These are phyloP conservation scores for Canis aureus DNA, from an alignment of 2,113 vertebrate species.

Conservation along the genomic window DNA sequence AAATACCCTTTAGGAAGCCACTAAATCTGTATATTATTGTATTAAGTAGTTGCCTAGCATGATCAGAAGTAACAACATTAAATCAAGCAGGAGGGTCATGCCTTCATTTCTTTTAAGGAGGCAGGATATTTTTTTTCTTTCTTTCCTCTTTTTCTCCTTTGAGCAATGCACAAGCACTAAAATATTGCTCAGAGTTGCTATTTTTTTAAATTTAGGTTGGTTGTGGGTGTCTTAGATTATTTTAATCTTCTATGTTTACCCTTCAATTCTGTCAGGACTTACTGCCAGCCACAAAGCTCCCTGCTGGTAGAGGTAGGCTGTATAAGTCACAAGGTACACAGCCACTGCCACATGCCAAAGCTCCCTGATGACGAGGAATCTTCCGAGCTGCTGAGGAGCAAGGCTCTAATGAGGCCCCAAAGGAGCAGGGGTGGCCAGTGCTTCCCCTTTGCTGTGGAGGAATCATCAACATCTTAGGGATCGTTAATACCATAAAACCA, in stretches of 20 bases:
- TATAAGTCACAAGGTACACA: conserved; percentile 65
- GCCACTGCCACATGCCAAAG: conserved; percentile 29
- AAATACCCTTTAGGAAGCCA: not conserved
- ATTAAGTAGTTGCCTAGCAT: not conserved
- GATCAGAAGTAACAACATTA: not conserved
- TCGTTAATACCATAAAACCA: conserved; percentile 20
- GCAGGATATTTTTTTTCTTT: not conserved
- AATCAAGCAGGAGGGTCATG: not conserved
- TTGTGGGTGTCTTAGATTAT: not conserved
- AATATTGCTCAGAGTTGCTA: not conserved
- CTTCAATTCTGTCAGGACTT: conserved; percentile 56
- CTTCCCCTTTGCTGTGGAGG: not conserved
- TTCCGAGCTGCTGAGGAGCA: conserved; percentile 55
- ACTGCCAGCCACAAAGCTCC: conserved; percentile 61
- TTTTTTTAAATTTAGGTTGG: not conserved
- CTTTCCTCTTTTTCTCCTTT: not conserved
- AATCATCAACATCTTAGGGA: conserved; percentile 30
- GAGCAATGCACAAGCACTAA: not conserved
- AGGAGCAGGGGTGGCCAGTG: conserved; percentile 58
- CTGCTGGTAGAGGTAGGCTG: conserved; percentile 71
- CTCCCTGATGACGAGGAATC: conserved; percentile 62
- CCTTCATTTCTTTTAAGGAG: not conserved
- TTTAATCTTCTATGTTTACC: not conserved
- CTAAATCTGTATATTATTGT: not conserved
- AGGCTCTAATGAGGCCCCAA: conserved; percentile 85